Base-by-base conservation (phyloP, 2,888 invertebrate genomes). In the Antheraea yamamai region DNA sequence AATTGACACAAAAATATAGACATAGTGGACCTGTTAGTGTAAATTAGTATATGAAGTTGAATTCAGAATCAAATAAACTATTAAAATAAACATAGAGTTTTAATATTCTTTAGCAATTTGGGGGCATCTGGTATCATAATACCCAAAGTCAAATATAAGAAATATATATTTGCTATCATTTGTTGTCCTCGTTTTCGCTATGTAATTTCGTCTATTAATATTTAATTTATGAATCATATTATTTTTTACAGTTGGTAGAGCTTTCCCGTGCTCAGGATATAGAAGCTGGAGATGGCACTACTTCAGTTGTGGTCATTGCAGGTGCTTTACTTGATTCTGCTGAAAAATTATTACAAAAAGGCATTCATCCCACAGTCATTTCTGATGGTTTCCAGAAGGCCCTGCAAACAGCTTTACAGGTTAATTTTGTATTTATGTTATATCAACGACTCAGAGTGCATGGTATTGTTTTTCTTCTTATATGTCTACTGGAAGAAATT, bases 241-340 rank as follows among this genome's bases (percentile, higher is more conserved):
- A 76, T 74, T 51, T 39, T 74, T 92, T 95, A 75, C 87, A 98
- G 98, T 95, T 99, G 88, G 99, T 99, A 7, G 99, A 99, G 92
- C 95, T 99, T 80, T 99, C 99, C 1, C 98, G 98, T 86, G 99
- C 99, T 26, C 99, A 99, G 95, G 99, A 99, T 92, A 97, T 99
- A 84, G 99, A 99, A 93, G 99, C 99, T 83, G 99, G 99, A 72
- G 99, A 99, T 95, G 99, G 99, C 76, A 99, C 99, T 35, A 99
- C 99, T 16, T 98, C 99, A 35, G 99, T 99, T 75, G 99, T 99
- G 16, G 98, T 99, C 10, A 97, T 99, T 85, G 99, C 99, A 81
- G 99, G 99, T 73, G 98, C 99, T 79, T 92, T 99, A 73, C 95
- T 99, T 75, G 99, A 99, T 92, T 98, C 99, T 74, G 97, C 98